A percentile compares a stretch with the other conserved stretches of the same genome.
Conservation (phyloP, 1,140 invertebrate genomes). For the Polyergus mexicanus region DNA sequence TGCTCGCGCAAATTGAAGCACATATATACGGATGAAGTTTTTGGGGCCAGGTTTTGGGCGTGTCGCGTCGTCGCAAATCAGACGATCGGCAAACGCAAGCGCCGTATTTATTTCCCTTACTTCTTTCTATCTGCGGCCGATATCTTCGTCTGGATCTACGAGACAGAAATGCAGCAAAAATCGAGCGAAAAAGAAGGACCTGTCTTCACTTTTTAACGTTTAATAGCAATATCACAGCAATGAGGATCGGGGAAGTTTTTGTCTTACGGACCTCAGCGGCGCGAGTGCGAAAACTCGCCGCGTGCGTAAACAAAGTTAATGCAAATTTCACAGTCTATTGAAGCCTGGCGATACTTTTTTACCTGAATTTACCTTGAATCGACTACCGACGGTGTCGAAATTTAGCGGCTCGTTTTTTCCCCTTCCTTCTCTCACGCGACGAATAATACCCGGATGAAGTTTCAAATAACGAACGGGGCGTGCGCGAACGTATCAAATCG, state of each 20-base stretch:
- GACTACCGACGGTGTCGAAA: not conserved
- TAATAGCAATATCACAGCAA: constrained; percentile 27
- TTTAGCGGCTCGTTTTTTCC: not conserved
- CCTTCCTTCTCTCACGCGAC: not conserved
- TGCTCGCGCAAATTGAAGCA: constrained; percentile 28
- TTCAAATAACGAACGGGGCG: constrained; percentile 66
- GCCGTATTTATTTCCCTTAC: constrained; percentile 28
- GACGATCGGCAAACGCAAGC: constrained; percentile 51
- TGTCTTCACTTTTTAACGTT: not conserved
- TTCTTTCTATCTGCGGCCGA: constrained; percentile 35
- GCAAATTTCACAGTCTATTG: constrained; percentile 55
- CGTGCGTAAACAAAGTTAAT: constrained; percentile 57
- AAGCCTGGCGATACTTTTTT: not conserved
- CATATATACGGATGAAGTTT: constrained; percentile 21
- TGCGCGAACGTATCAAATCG: constrained; percentile 63
- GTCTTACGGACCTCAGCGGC: not conserved
- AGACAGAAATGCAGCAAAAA: constrained; percentile 50
- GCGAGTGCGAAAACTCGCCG: not conserved
- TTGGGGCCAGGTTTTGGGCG: constrained; percentile 56
- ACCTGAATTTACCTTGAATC: not conserved
- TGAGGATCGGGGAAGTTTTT: constrained; percentile 16
- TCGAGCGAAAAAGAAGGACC: constrained; percentile 5
- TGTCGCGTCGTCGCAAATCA: constrained; percentile 60
- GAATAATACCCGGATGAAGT: constrained; percentile 43
- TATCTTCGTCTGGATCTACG: constrained; percentile 32